Evolutionary conservation across 1,140 invertebrate species (phyloP).

Genomic region (Zaprionus davidi): DNA sequence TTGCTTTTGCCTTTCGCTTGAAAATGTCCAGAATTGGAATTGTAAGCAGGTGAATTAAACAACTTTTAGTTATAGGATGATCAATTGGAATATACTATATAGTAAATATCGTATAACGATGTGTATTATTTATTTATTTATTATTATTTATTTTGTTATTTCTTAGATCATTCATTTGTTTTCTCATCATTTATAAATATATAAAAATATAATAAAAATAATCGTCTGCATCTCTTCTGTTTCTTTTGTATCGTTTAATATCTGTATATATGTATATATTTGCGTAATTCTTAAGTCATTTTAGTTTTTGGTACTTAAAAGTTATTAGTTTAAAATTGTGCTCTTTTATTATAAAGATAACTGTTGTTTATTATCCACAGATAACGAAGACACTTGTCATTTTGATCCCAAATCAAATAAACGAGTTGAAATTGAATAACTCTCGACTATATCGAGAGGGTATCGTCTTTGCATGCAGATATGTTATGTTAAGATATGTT

Average conservation of each 20-base stretch:
- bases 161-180: no score
- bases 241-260: no score
- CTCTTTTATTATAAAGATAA: no score
- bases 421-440: background rate
- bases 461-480: background rate
- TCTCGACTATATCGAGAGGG: background rate
- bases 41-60: conserved; percentile 20
- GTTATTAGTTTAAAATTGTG: no score
- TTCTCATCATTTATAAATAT: no score
- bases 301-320: no score
- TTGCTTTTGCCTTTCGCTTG: conserved; percentile 14
- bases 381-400: background rate
- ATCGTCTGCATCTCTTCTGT: no score
- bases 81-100: background rate
- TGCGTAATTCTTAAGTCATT: no score
- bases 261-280: no score
- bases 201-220: no score
- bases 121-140: no score
- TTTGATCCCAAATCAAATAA: background rate
- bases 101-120: background rate
- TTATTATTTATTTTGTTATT: background rate
- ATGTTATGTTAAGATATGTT: background rate
- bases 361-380: no score
- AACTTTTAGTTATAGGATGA: background rate
- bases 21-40: conserved; percentile 24